Base-by-base conservation (phyloP, 2,797 vertebrate species). In the Leucoraja ocellata region DNA sequence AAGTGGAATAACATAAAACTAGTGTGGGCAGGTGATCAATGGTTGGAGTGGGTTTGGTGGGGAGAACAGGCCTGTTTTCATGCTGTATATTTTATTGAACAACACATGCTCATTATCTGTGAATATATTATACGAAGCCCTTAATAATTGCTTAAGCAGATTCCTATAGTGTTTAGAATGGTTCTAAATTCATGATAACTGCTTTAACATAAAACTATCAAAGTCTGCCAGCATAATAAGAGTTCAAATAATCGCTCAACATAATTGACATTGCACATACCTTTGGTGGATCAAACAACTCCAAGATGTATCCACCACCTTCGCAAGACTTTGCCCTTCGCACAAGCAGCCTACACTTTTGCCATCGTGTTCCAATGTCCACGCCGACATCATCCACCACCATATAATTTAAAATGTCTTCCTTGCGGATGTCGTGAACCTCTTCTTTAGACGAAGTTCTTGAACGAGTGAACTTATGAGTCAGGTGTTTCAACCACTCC, bases 281-380 rank as follows among this genome's bases (percentile, higher is more conserved):
- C 98, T 99, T 99, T 94, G 98, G 98, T 0, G 98, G 98, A 95
- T 99, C 98, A 8, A 98, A 99, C 94, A 99, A 97, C 95, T 99
- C 98, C 95, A 99, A 95, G 94, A 97, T 94, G 23, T 97, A 97
- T 46, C 96, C 96, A 65, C 97, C 97, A 0, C 93, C 61, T 94
- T 94, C 95, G 0, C 94, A 93, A 65, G 93, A 94, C 4, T 93
- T 94, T 23, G 94, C 96, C 94, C 96, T 97, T 95, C 98, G 97
- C 95, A 99, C 97, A 94, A 98, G 96, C 95, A 99, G 97, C 94
- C 97, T 97, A 94, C 98, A 98, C 91, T 98, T 97, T 95, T 98
- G 98, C 98, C 98, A 99, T 94, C 94, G 95, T 0, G 97, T 97
- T 91, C 97, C 97, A 11, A 96, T 97, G 96, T 99, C 98, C 94